These are phyloP conservation scores for Drosophila willistoni DNA, from an alignment of 1,140 invertebrate species.

Conservation along the genomic window DNA sequence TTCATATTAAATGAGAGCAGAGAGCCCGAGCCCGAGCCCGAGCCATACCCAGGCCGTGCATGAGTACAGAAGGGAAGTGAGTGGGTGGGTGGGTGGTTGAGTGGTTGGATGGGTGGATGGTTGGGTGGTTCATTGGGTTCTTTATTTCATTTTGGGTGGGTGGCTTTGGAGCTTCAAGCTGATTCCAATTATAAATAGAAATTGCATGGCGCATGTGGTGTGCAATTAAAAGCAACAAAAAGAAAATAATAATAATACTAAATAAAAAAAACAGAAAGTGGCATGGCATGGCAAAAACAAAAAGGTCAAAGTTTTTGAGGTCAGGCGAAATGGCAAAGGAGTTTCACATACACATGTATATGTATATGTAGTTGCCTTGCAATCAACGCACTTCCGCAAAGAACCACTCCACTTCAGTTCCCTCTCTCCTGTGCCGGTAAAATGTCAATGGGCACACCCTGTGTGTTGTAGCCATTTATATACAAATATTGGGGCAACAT, in stretches of 20 bases:
- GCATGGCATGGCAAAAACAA: slow-evolving; percentile 20
- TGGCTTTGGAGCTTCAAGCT: slow-evolving; percentile 46
- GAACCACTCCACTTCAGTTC: background rate
- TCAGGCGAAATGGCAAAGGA: slow-evolving; percentile 62
- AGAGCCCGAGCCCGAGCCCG: slow-evolving; percentile 25
- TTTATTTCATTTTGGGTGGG: slow-evolving; percentile 1
- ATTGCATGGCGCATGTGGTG: slow-evolving; percentile 66
- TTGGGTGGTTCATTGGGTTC: background rate
- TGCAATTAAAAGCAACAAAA: slow-evolving; percentile 64
- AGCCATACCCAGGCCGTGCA: slow-evolving; percentile 7
- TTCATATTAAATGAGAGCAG: slow-evolving; percentile 78
- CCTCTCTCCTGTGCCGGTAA: slow-evolving; percentile 7
- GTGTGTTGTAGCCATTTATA: slow-evolving; percentile 36
- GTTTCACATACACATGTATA: slow-evolving; percentile 19
- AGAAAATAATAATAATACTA: slow-evolving; percentile 11
- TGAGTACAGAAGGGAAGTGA: slow-evolving; percentile 3
- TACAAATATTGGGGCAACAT: background rate
- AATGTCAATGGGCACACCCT: slow-evolving; percentile 49
- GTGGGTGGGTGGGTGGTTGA: background rate
- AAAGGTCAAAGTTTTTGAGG: slow-evolving; percentile 72
- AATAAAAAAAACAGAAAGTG: background rate
- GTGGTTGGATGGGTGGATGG: background rate
- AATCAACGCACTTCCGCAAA: slow-evolving; percentile 75
- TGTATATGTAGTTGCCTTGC: slow-evolving; percentile 34
- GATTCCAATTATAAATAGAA: slow-evolving; percentile 75